Evolutionary conservation across 2,888 invertebrate species (phyloP).

Genomic region (Syrphus vitripennis): DNA sequence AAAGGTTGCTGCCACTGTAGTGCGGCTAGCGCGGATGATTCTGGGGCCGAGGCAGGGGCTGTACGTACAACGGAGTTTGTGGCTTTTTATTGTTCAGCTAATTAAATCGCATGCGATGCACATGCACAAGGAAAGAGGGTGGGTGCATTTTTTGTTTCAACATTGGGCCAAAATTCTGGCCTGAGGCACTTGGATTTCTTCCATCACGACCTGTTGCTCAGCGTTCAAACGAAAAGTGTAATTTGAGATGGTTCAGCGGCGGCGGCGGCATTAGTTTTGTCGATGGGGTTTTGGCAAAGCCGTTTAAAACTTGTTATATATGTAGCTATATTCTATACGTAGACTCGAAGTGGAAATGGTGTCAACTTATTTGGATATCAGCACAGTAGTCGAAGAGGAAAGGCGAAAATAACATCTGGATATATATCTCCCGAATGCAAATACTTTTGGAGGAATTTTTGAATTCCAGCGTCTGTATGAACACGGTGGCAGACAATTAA

Average conservation of each 20-base stretch:
- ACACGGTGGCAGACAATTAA: slow-evolving; percentile 67
- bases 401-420: slow-evolving; percentile 6
- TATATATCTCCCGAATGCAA: slow-evolving; percentile 34
- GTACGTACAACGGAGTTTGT: slow-evolving; percentile 57
- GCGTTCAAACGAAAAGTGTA: slow-evolving; percentile 46
- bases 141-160: neutral
- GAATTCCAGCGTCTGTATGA: slow-evolving; percentile 17
- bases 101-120: slow-evolving; percentile 59
- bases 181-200: slow-evolving; percentile 50
- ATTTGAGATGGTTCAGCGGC: slow-evolving; percentile 46
- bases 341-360: slow-evolving; percentile 31
- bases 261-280: neutral
- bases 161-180: slow-evolving; percentile 38
- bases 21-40: slow-evolving; percentile 19
- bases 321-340: neutral
- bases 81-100: slow-evolving; percentile 67
- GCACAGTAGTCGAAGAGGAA: neutral
- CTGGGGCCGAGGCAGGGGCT: slow-evolving; percentile 34
- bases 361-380: slow-evolving; percentile 59
- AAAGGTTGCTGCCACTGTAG: slow-evolving; percentile 31
- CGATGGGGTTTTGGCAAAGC: neutral
- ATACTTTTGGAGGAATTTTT: slow-evolving; percentile 42
- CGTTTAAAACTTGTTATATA: neutral
- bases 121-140: slow-evolving; percentile 24
- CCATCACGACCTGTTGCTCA: slow-evolving; percentile 66